Conservation (phyloP, 1,140 invertebrate species). For the Drosophila sp. region DNA sequence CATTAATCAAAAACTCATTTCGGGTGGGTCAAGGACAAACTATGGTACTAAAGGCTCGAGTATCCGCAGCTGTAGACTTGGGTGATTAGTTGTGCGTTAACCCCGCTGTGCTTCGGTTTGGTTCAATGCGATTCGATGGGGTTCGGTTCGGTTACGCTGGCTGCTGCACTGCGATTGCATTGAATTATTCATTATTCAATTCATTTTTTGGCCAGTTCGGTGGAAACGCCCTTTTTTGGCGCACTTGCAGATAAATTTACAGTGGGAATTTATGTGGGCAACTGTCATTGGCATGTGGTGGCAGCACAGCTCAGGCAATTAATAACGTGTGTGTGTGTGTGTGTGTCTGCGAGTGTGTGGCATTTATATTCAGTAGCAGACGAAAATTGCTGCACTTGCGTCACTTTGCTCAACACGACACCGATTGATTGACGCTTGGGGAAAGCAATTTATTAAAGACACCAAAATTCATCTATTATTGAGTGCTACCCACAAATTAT, state of each 20-base stretch:
- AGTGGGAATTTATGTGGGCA: conserved; percentile 34
- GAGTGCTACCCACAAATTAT: conserved; percentile 7
- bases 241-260: conserved; percentile 33
- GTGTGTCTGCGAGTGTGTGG: conserved; percentile 8
- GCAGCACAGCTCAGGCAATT: conserved; percentile 33
- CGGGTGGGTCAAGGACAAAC: conserved; percentile 27
- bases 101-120: conserved; percentile 44
- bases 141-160: conserved; percentile 1
- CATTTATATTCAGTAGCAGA: conserved; percentile 41
- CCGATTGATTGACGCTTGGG: conserved; percentile 27
- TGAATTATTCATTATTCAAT: conserved; percentile 64
- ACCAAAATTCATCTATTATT: conserved; percentile 31
- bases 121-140: too few relatives aligned
- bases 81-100: conserved; percentile 81
- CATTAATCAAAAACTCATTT: conserved; percentile 83
- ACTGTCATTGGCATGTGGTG: conserved; percentile 12
- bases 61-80: conserved; percentile 6
- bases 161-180: conserved; percentile 59
- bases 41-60: background rate
- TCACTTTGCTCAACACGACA: conserved; percentile 22
- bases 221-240: conserved; percentile 1
- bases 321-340: conserved; percentile 16
- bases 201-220: conserved; percentile 39
- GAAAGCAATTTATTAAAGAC: conserved; percentile 37
- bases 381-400: conserved; percentile 33